Conservation (phyloP, 2,888 invertebrate species). For the Rhagophthalmus giganteus region DNA sequence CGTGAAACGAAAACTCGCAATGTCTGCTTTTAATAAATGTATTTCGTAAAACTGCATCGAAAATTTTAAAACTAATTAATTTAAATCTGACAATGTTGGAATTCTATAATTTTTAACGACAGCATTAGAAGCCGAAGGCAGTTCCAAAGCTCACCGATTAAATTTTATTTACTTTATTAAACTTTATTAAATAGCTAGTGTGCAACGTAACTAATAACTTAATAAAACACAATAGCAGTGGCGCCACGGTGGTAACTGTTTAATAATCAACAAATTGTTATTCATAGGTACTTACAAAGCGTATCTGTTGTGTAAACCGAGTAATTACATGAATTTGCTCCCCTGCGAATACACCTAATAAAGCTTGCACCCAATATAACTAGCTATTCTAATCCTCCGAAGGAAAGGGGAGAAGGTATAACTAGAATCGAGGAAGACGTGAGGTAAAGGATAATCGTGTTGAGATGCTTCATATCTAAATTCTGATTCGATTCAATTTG, state of each 20-base stretch:
- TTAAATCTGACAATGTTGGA: no score
- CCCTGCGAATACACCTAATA: constrained; percentile 23
- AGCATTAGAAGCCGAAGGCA: no score
- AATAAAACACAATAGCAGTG: background rate
- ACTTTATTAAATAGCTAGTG: no score
- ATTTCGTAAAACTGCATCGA: no score
- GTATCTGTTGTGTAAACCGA: constrained; percentile 25
- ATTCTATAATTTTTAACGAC: no score
- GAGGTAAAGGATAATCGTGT: constrained; percentile 16
- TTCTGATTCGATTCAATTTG: constrained; percentile 13
- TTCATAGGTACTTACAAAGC: constrained; percentile 26
- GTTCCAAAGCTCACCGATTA: no score
- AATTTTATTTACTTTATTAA: no score
- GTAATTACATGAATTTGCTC: constrained; percentile 28
- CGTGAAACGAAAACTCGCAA: no score
- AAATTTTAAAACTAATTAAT: no score
- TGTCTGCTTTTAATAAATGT: no score
- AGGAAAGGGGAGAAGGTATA: constrained; percentile 10
- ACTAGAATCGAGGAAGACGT: constrained; percentile 2
- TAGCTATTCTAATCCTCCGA: constrained; percentile 16
- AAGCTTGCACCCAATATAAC: constrained; percentile 22
- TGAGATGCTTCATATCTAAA: constrained; percentile 18
- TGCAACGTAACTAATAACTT: no score
- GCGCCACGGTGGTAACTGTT: constrained; percentile 17
- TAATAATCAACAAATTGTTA: constrained; percentile 29